These are phyloP conservation scores for Drosophila formosana DNA, from an alignment of 2,888 invertebrate genomes.

Conservation along the genomic window DNA sequence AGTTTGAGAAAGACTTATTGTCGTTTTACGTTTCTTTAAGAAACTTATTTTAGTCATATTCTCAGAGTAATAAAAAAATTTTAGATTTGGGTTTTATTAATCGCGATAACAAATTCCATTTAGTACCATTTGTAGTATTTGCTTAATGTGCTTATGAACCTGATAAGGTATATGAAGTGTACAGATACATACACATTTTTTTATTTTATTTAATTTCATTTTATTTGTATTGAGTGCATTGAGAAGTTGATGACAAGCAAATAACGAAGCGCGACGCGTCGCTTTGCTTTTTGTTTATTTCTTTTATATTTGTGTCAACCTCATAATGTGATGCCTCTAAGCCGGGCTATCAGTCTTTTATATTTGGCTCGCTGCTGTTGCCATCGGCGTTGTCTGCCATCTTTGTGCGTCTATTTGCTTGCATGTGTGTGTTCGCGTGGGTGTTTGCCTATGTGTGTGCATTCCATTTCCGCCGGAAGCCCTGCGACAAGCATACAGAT, in stretches of 20 bases:
- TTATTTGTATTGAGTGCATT: conserved; percentile 25
- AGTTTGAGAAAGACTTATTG: no score
- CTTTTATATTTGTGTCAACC: conserved; percentile 68
- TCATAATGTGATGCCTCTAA: conserved; percentile 74
- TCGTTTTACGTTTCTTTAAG: background rate
- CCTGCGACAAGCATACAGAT: conserved; percentile 57
- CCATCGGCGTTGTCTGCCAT: conserved; percentile 42
- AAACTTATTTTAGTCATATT: background rate
- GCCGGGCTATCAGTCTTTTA: conserved; percentile 72
- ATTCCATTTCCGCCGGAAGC: conserved; percentile 77
- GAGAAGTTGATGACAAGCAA: conserved; percentile 45
- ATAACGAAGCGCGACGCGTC: conserved; percentile 41
- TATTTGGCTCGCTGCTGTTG: conserved; percentile 53
- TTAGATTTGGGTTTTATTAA: background rate
- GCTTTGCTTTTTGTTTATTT: conserved; percentile 47
- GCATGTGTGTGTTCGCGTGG: conserved; percentile 11
- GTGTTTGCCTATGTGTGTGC: conserved; percentile 36
- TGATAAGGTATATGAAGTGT: conserved; percentile 3
- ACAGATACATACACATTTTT: background rate
- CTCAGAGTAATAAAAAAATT: background rate
- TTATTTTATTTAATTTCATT: conserved; percentile 9
- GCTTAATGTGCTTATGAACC: background rate
- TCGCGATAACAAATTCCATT: background rate
- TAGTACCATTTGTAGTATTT: background rate
- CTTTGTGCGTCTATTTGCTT: conserved; percentile 46